Conservation (phyloP, 2,113 vertebrate genomes). For the Eupsittula cactorum region DNA sequence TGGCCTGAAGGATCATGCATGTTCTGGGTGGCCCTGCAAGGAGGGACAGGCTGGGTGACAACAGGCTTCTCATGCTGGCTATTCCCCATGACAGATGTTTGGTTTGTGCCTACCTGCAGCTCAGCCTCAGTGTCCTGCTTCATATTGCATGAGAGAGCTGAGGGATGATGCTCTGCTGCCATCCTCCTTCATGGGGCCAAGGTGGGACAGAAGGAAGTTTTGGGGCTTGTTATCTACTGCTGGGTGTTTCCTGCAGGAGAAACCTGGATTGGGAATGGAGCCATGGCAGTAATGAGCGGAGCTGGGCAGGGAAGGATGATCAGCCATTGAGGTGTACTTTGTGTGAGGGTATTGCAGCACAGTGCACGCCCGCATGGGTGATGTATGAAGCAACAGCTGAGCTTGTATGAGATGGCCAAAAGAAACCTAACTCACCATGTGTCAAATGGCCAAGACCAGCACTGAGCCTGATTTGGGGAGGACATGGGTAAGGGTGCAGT, state of each 20-base stretch:
- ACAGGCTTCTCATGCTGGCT: background rate
- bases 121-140: background rate
- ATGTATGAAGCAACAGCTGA: background rate
- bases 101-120: background rate
- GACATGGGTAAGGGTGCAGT: background rate
- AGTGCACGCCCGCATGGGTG: rapidly evolving
- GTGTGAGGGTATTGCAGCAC: rapidly evolving
- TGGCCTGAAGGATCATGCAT: background rate
- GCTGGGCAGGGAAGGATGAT: background rate
- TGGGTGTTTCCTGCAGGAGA: background rate
- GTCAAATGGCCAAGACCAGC: background rate
- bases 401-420: background rate
- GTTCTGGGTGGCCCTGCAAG: background rate
- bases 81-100: background rate
- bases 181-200: background rate
- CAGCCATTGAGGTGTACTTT: rapidly evolving
- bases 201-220: background rate
- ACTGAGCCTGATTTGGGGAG: background rate
- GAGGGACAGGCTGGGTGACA: background rate
- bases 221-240: background rate
- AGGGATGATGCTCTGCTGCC: background rate
- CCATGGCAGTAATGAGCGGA: background rate
- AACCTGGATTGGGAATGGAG: background rate
- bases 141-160: background rate
- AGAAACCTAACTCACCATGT: background rate